Percentiles rank a stretch among this genome's conserved stretches.
phyloP scores from a whole-genome alignment of 2,113 vertebrate genomes.

The Azemiops feae region DNA sequence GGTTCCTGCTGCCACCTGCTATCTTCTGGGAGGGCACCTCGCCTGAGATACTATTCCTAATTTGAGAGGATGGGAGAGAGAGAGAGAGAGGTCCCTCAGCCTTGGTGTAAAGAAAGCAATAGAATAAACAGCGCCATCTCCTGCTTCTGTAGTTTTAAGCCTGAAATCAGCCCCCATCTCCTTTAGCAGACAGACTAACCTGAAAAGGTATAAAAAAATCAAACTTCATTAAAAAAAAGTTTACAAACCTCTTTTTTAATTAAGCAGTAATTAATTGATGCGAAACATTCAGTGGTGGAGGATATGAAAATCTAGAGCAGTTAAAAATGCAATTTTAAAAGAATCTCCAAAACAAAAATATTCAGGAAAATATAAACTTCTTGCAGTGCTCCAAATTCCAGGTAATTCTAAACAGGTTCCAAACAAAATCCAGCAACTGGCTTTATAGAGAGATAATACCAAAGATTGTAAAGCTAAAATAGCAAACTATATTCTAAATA shows the following conservation, averaged over 20 bases:
- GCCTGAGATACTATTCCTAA: neutral
- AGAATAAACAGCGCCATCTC: neutral
- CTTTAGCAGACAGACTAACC: neutral
- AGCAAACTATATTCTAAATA: too few species aligned
- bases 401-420: too few species aligned
- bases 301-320: neutral
- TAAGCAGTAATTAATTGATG: neutral
- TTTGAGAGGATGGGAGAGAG: neutral
- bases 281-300: neutral
- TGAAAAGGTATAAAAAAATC: neutral
- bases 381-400: too few species aligned
- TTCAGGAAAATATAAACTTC: neutral
- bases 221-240: neutral
- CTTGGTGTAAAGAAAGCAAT: neutral
- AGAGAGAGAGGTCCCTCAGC: too few species aligned
- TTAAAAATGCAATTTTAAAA: neutral
- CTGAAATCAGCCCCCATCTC: neutral
- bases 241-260: neutral
- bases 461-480: too few species aligned
- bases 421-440: too few species aligned
- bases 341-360: neutral
- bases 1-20: neutral
- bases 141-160: neutral
- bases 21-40: neutral
- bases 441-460: too few species aligned